Evolutionary conservation across 1,140 invertebrate genomes (phyloP), one percentile per base, ranked within the genome.

Genomic region (Pentalonia nigronervosa): DNA sequence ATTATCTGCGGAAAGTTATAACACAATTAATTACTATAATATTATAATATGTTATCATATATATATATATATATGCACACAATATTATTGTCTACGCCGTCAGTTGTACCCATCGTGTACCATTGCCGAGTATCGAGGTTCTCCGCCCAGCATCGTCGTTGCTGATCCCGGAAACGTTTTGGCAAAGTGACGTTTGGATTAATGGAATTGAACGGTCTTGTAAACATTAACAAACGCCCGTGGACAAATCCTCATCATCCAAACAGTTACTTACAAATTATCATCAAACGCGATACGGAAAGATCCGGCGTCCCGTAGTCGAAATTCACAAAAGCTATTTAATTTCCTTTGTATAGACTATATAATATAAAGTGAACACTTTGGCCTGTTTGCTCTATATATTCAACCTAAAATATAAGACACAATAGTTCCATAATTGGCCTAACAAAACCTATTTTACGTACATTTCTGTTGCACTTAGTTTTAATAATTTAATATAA

Each of bases 181-280:
- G 84, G 84, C 84, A 45, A 6, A 23, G 84, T 48, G 45, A 48
- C 45, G 41, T 25, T 1, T 30, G 45, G 84, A 48, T 86, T 86
- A 86, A 86, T 86, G 84, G 14, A 47, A 86, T 7, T 41, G 41
- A 20, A 86, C 45, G 45, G 45, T 86, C 30, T 86, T 30, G 45
- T 86, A 86, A 86, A 47, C 84, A 86, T 86, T 86, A 86, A 86
- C 45, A 86, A 86, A 86, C 45, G 45, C 41, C 21, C 11, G 45
- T 11, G 84, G 45, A 17, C 14, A 86, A 86, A 86, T 47, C 11
- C 45, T 86, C 41, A 41, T 76, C 14, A 17, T 47, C 14, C 9
- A 30, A 4, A 47, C 36, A 48, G 45, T 86, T 86, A 86, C 45
- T 48, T 86, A 47, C 84, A 86, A 86, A 86, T 86, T 47, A 47